These are phyloP conservation scores for Melanotaenia nigrans DNA, from an alignment of 2,797 vertebrate species.

Conservation along the genomic window DNA sequence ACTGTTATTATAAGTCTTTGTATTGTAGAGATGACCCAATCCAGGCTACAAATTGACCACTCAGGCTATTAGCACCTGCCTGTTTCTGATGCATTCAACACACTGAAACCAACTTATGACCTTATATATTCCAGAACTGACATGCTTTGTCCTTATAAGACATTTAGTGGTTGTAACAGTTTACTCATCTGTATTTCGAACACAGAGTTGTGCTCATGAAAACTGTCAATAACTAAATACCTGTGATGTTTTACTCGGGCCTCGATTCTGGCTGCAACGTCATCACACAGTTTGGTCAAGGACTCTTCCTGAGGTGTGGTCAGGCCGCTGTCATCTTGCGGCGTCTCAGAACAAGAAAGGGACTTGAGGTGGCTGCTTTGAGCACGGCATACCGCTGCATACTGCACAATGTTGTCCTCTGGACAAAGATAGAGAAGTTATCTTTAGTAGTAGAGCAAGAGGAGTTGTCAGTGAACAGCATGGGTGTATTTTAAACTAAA, in stretches of 20 bases:
- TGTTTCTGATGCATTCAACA: background rate
- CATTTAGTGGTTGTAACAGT: constrained; percentile 3
- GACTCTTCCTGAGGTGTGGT: constrained; percentile 67
- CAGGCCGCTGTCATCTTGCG: constrained; percentile 71
- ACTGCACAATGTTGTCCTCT: constrained; percentile 78
- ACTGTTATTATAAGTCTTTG: background rate
- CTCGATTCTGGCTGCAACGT: constrained; percentile 74
- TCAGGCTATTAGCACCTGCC: background rate
- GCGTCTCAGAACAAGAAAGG: constrained; percentile 80
- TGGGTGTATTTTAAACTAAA: background rate
- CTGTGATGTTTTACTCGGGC: constrained; percentile 72
- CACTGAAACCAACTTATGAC: background rate
- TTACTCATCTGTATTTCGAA: background rate
- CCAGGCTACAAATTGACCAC: background rate
- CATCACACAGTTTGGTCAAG: constrained; percentile 83
- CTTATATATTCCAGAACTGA: background rate
- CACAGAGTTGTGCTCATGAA: background rate
- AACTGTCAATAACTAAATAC: constrained; percentile 25
- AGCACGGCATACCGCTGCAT: constrained; percentile 65
- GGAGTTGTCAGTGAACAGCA: background rate
- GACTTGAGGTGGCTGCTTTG: constrained; percentile 81
- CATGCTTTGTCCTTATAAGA: background rate
- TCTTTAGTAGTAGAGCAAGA: background rate
- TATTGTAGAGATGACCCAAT: background rate
- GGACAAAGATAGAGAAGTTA: constrained; percentile 2